phyloP scores from a whole-genome alignment of 2,797 vertebrate species.

The Malurus leucopterus region DNA sequence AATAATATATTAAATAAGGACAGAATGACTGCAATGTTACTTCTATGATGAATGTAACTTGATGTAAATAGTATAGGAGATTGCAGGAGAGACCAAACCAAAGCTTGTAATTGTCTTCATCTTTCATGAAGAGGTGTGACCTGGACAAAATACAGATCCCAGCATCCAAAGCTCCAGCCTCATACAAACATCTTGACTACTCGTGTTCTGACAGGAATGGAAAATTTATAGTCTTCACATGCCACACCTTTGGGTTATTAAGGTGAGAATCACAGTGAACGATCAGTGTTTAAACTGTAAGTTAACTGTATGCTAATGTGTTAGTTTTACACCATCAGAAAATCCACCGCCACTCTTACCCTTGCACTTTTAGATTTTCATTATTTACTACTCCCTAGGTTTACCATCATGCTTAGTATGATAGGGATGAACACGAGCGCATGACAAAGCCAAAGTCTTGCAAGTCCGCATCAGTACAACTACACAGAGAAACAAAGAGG shows the following conservation, averaged over 20 bases:
- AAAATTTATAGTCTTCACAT: not conserved
- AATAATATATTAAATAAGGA: constrained; percentile 56
- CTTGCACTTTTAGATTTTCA: not conserved
- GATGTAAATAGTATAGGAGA: not conserved
- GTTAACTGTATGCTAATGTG: not conserved
- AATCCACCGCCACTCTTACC: not conserved
- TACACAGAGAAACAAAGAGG: not conserved
- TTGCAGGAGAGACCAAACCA: constrained; percentile 3
- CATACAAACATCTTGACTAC: not conserved
- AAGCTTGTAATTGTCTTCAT: constrained; percentile 39
- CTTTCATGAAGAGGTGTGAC: constrained; percentile 22
- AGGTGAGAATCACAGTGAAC: not conserved
- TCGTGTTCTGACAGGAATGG: not conserved
- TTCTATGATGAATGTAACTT: constrained; percentile 39
- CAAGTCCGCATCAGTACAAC: not conserved
- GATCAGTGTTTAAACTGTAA: not conserved
- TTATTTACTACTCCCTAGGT: not conserved
- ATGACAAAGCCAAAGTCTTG: not conserved
- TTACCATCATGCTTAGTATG: not conserved
- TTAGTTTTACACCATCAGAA: not conserved
- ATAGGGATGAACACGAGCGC: accelerated
- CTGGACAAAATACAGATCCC: constrained; percentile 25
- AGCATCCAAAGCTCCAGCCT: not conserved
- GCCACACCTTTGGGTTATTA: not conserved
- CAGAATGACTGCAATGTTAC: constrained; percentile 38